Evolutionary conservation across 2,113 vertebrate genomes (phyloP).

Genomic region (Oxygymnocypris stewartii): DNA sequence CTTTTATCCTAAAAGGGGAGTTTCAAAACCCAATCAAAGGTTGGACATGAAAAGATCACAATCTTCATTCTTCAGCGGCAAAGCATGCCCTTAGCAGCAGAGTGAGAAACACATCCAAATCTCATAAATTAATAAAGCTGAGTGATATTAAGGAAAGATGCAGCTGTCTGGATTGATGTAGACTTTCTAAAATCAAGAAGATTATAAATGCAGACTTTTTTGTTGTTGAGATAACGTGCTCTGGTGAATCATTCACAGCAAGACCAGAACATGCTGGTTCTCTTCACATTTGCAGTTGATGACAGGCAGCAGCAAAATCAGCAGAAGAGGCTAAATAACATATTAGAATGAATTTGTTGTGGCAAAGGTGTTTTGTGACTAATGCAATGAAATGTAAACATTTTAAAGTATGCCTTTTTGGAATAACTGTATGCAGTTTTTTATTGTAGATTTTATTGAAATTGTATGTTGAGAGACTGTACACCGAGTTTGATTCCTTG

Average conservation of each 20-base stretch:
- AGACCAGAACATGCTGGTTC: not conserved
- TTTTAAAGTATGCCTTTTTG: not conserved
- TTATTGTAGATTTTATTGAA: not conserved
- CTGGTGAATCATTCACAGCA: not conserved
- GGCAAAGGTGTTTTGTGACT: not conserved
- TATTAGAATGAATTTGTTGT: not conserved
- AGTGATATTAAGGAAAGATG: not conserved
- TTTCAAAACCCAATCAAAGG: not conserved
- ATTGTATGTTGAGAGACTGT: not conserved
- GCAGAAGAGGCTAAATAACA: not conserved
- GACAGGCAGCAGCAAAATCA: not conserved
- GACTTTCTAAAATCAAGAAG: not conserved
- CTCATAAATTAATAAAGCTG: not conserved
- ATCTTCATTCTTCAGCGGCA: not conserved
- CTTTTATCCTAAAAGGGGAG: constrained; percentile 1
- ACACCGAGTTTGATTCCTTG: not conserved
- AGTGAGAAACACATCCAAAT: not conserved
- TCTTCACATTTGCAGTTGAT: not conserved
- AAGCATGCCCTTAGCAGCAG: not conserved
- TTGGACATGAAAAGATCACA: not conserved
- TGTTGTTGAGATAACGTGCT: not conserved
- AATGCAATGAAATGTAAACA: not conserved
- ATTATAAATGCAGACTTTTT: not conserved
- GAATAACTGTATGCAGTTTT: not conserved
- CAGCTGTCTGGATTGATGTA: not conserved